Evolutionary conservation across 2,888 invertebrate species (phyloP), one percentile per base, ranked within the genome.

Genomic region (Tachina fera): DNA sequence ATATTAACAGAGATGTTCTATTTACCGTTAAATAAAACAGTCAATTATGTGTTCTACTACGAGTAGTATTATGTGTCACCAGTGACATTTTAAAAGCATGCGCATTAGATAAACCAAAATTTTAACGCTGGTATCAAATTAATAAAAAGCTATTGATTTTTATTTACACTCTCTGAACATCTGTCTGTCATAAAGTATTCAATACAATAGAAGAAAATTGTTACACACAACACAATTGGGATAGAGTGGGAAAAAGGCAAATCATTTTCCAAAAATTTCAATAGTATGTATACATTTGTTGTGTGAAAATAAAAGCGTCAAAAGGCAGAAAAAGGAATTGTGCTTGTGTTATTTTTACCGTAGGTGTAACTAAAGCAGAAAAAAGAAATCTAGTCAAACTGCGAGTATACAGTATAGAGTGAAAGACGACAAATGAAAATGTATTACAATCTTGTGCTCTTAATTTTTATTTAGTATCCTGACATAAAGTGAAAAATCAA

Each of bases 61-160:
- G 19, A 22, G n/a, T 60, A 60, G 43, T 74, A 31, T 31, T 31
- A 53, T 6, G 16, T 74, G 58, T 43, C 74, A 79, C 8, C 11
- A 60, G 56, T 86, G 86, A 86, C 86, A 56, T 43, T 61, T 67
- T 19, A 0, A 31, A 67, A 43, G 43, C 86, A 68, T 86, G 86
- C 86, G 86, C 76, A 49, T 19, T 76, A 67, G 51, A 39, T 22
- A 65, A 71, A 22, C 51, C 9, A 47, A 60, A 22, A 65, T 67
- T 14, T 39, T 49, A 51, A 51, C 4, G 16, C 51, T 77, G 45
- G 31, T 83, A 72, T 67, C 13, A 61, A 80, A 56, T n/a, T 72
- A 70, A 68, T 74, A 78, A 65, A 70, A 68, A 70, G 53, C 71
- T 86, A 83, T 86, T 83, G 82, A 86, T 86, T 82, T 79, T 71